Conservation (phyloP, 2,797 vertebrate genomes). For the Falco naumanni region DNA sequence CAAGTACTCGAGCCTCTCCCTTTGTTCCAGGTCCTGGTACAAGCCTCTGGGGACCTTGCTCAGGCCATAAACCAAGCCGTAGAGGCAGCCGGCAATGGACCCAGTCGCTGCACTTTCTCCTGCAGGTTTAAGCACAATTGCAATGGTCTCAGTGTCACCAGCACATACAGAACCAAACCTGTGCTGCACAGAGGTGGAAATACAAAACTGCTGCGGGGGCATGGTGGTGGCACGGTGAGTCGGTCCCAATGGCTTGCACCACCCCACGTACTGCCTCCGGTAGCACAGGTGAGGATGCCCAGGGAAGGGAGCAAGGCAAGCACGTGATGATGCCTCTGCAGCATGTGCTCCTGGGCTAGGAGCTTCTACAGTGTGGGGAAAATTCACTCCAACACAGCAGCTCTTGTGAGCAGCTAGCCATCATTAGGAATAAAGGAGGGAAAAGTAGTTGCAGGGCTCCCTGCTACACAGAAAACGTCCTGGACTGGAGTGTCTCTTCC, state of each 20-base stretch:
- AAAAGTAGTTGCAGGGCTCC: neutral
- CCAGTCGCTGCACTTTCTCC: conserved; percentile 92
- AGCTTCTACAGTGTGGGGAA: neutral
- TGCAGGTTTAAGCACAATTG: conserved; percentile 71
- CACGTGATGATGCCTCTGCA: fast-evolving
- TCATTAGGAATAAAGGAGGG: neutral
- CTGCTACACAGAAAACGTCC: fast-evolving
- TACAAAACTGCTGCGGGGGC: fast-evolving
- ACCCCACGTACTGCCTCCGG: fast-evolving
- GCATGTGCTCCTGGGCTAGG: neutral
- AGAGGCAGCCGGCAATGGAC: conserved; percentile 90
- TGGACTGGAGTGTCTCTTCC: neutral
- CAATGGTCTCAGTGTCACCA: neutral
- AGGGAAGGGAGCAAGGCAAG: neutral
- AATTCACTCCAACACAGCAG: neutral
- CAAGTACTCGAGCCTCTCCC: conserved; percentile 85
- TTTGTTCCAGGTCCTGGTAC: conserved; percentile 88
- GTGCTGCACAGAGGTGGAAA: fast-evolving
- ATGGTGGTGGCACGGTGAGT: fast-evolving
- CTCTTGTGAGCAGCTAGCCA: neutral
- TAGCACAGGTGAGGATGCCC: neutral
- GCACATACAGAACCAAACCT: neutral
- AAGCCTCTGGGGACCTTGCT: conserved; percentile 83
- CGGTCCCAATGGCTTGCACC: neutral
- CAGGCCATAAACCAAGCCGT: conserved; percentile 88